Percentiles rank a stretch among this genome's conserved stretches.
phyloP scores from a whole-genome alignment of 2,888 invertebrate species.

The Caradrina kadenii region DNA sequence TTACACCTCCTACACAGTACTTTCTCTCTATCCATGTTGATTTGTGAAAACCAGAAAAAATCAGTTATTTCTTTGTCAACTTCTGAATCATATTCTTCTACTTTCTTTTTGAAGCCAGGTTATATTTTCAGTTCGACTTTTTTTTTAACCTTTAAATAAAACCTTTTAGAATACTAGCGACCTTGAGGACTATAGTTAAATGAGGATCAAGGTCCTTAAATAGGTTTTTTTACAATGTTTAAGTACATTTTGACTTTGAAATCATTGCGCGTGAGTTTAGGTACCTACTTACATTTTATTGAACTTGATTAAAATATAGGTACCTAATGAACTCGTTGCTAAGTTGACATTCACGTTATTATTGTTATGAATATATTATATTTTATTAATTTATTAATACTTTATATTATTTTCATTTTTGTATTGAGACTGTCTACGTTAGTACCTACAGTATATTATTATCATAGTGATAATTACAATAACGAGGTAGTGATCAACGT shows the following conservation, averaged over 20 bases:
- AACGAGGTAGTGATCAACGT: constrained; percentile 2
- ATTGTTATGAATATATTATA: not conserved
- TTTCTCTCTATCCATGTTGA: not conserved
- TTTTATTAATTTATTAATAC: not conserved
- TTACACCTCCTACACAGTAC: not conserved
- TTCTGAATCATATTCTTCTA: not conserved
- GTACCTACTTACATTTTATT: not conserved
- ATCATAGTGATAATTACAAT: not conserved
- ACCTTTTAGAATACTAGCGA: not conserved
- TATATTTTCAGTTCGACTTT: not conserved
- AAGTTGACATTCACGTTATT: constrained; percentile 13
- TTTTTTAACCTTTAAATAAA: not conserved
- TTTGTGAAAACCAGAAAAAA: not conserved
- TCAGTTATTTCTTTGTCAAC: not conserved
- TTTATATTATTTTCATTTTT: too few relatives aligned
- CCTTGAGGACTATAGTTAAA: not conserved
- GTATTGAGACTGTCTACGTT: not conserved
- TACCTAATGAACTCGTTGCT: constrained; percentile 10
- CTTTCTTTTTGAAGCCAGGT: not conserved
- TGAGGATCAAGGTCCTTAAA: not conserved
- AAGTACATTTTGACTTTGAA: constrained; percentile 6
- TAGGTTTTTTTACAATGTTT: not conserved
- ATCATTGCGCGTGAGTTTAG: constrained; percentile 2
- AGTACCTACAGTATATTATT: not conserved
- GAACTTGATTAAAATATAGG: constrained; percentile 5